These are phyloP conservation scores for Cranoglanis bouderius DNA, from an alignment of 2,113 vertebrate species.

Conservation along the genomic window DNA sequence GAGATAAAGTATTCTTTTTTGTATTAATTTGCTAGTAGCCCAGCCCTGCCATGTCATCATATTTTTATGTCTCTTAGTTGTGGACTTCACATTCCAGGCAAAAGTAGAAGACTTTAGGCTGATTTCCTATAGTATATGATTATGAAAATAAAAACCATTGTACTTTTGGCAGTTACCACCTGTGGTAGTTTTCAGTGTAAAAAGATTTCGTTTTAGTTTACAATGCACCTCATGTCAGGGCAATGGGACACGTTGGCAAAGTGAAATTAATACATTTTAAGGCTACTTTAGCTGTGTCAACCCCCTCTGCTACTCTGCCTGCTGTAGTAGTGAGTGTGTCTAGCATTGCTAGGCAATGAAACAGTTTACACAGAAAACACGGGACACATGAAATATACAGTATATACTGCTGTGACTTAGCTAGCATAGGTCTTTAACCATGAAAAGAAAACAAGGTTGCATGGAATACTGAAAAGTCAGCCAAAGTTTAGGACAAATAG, in stretches of 20 bases:
- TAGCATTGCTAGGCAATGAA: background rate
- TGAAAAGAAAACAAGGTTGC: background rate
- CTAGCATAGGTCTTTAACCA: background rate
- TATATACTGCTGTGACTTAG: background rate
- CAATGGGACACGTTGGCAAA: background rate
- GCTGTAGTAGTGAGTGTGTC: background rate
- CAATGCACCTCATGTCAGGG: background rate
- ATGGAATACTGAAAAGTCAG: background rate
- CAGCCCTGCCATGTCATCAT: background rate
- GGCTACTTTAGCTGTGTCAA: background rate
- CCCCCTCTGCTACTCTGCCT: background rate
- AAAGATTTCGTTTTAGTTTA: background rate
- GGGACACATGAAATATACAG: background rate
- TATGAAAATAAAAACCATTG: background rate
- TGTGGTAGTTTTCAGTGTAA: background rate
- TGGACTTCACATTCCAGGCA: background rate
- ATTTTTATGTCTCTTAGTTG: background rate
- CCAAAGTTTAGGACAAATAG: background rate
- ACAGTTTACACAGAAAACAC: background rate
- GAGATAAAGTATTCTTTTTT: background rate
- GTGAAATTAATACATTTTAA: background rate
- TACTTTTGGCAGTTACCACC: background rate
- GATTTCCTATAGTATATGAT: background rate
- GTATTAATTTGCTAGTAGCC: background rate
- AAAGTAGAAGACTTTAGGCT: background rate